A percentile compares a stretch with the other conserved stretches of the same genome.
Conservation (phyloP, 2,888 invertebrate species). For the Actias luna region DNA sequence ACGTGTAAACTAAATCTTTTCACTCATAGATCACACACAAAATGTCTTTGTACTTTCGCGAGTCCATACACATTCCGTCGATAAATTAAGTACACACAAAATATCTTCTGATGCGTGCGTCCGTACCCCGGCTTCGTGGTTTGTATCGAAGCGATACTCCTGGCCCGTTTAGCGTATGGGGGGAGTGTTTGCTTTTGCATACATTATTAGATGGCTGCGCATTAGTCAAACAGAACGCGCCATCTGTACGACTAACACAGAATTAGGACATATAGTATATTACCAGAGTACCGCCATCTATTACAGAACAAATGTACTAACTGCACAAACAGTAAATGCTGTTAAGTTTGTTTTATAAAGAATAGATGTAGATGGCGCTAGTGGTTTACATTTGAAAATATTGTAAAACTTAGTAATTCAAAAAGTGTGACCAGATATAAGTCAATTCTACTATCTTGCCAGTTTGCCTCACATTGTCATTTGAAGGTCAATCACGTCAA, state of each 20-base stretch:
- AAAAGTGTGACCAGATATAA: background rate
- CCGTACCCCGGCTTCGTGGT: slow-evolving; percentile 30
- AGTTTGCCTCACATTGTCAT: no score
- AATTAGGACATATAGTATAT: background rate
- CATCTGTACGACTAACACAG: slow-evolving; percentile 9
- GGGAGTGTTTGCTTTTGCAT: slow-evolving; percentile 30
- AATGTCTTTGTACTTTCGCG: slow-evolving; percentile 29
- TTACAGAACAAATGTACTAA: background rate
- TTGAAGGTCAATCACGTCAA: no score
- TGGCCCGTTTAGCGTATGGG: slow-evolving; percentile 29
- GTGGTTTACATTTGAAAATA: background rate
- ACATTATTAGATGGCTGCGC: slow-evolving; percentile 26
- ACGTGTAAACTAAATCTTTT: slow-evolving; percentile 16
- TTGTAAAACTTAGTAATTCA: background rate
- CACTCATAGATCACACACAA: slow-evolving; percentile 28
- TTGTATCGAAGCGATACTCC: slow-evolving; percentile 31
- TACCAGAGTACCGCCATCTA: background rate
- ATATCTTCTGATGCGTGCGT: slow-evolving; percentile 26
- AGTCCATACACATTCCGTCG: slow-evolving; percentile 29
- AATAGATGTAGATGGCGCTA: background rate
- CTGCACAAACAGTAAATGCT: background rate
- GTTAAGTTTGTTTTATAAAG: background rate
- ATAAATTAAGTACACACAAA: slow-evolving; percentile 23
- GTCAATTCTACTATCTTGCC: background rate
- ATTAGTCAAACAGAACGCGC: slow-evolving; percentile 19